Evolutionary conservation across 2,113 vertebrate species (phyloP).

Genomic region (Leucosticte australis): DNA sequence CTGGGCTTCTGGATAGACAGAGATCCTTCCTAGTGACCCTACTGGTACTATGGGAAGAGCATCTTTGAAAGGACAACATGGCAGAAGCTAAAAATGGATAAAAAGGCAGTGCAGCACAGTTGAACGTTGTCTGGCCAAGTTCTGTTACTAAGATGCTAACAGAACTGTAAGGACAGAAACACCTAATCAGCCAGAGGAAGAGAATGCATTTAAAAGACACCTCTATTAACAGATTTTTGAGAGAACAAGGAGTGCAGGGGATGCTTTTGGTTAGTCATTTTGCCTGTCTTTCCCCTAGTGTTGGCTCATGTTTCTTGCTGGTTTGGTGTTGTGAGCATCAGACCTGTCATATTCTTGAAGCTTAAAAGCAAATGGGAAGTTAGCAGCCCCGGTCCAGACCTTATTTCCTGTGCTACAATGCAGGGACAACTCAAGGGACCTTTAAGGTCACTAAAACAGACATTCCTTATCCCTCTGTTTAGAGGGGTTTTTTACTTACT

Average conservation of each 20-base stretch:
- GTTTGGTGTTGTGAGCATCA: neutral
- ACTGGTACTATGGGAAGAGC: neutral
- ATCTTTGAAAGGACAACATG: neutral
- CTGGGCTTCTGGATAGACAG: neutral
- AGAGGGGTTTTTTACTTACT: neutral
- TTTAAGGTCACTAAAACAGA: neutral
- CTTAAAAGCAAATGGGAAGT: neutral
- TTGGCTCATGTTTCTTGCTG: neutral
- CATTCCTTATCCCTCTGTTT: neutral
- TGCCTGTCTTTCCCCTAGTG: neutral
- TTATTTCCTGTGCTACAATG: neutral
- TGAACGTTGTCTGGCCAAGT: neutral
- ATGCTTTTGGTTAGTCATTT: neutral
- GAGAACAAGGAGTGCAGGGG: rapidly evolving
- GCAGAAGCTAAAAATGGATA: neutral
- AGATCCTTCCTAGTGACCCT: neutral
- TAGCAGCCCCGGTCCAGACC: neutral
- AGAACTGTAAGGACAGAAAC: neutral
- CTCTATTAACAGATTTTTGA: neutral
- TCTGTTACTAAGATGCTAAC: neutral
- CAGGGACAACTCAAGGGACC: neutral
- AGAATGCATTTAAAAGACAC: neutral
- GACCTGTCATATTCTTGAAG: neutral
- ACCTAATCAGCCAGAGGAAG: neutral
- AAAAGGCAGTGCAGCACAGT: neutral